phyloP scores from a whole-genome alignment of 2,797 vertebrate species.

The Sciurus vulgaris region DNA sequence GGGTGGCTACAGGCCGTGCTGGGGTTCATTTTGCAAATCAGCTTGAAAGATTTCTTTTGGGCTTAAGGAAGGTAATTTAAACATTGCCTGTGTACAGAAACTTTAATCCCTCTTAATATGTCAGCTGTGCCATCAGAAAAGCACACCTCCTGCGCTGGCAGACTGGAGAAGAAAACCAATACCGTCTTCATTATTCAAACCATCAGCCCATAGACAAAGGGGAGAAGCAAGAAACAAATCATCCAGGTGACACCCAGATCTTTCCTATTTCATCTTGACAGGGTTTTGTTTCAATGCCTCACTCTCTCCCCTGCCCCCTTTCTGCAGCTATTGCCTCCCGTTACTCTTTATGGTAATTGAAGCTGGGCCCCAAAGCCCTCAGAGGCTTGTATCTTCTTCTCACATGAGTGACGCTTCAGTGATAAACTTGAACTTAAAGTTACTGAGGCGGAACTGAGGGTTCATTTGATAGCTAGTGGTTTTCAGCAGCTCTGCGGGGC shows the following conservation, averaged over 20 bases:
- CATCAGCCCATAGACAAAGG: constrained; percentile 85
- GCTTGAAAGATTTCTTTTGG: constrained; percentile 82
- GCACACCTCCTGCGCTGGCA: constrained; percentile 78
- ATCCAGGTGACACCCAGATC: constrained; percentile 84
- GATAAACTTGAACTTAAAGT: constrained; percentile 93
- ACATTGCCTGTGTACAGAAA: constrained; percentile 77
- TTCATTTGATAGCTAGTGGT: constrained; percentile 92
- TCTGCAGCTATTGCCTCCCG: constrained; percentile 84
- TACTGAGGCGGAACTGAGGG: constrained; percentile 90
- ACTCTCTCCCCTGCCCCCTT: not conserved
- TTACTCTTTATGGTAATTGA: constrained; percentile 90
- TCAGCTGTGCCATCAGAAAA: constrained; percentile 81
- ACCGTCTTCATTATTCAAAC: constrained; percentile 85
- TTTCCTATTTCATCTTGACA: constrained; percentile 88
- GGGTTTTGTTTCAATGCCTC: constrained; percentile 84
- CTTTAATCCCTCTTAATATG: constrained; percentile 83
- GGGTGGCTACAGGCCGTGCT: constrained; percentile 30
- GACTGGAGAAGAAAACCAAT: constrained; percentile 81
- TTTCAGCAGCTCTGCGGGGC: constrained; percentile 88
- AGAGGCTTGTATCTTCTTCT: constrained; percentile 89
- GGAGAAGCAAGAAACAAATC: constrained; percentile 86
- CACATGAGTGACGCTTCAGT: constrained; percentile 90
- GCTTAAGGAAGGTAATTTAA: constrained; percentile 83
- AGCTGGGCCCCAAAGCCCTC: constrained; percentile 87
- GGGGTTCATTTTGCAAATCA: constrained; percentile 78